phyloP scores from a whole-genome alignment of 2,797 vertebrate genomes.

The Aphelocoma californica region DNA sequence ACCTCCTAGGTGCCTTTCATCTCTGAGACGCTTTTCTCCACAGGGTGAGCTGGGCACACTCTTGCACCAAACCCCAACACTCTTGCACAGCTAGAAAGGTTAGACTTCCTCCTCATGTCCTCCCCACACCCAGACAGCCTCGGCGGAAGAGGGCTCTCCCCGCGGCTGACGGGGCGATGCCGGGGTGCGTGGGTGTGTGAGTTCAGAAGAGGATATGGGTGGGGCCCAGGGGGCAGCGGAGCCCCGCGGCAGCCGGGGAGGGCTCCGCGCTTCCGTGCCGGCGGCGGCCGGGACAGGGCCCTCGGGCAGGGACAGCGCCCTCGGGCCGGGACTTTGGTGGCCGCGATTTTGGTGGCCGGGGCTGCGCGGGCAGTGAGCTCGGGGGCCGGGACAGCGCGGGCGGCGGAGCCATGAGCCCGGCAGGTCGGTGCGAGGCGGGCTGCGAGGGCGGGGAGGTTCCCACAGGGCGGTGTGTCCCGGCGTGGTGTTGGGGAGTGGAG shows the following conservation, averaged over 20 bases:
- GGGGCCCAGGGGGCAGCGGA: neutral
- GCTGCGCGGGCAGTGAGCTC: too few species aligned
- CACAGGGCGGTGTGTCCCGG: fast-evolving
- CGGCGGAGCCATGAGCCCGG: neutral
- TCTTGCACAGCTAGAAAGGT: neutral
- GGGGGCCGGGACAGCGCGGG: neutral
- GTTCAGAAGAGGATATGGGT: neutral
- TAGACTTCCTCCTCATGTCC: fast-evolving
- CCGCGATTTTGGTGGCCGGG: neutral
- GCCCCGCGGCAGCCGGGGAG: neutral
- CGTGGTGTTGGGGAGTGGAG: fast-evolving
- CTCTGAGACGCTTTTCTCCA: neutral
- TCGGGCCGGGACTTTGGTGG: neutral
- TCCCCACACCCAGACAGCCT: neutral
- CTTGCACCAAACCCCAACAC: neutral
- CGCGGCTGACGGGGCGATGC: fast-evolving
- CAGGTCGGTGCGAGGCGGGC: neutral
- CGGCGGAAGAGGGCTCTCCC: fast-evolving
- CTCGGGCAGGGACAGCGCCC: fast-evolving
- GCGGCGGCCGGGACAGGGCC: too few species aligned
- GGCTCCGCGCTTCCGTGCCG: neutral
- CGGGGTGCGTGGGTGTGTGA: neutral
- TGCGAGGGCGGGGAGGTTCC: neutral
- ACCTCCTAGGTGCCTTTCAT: fast-evolving
- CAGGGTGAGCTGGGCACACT: neutral